phyloP scores from a whole-genome alignment of 2,797 vertebrate genomes.

The Tenualosa thibaudeaui region DNA sequence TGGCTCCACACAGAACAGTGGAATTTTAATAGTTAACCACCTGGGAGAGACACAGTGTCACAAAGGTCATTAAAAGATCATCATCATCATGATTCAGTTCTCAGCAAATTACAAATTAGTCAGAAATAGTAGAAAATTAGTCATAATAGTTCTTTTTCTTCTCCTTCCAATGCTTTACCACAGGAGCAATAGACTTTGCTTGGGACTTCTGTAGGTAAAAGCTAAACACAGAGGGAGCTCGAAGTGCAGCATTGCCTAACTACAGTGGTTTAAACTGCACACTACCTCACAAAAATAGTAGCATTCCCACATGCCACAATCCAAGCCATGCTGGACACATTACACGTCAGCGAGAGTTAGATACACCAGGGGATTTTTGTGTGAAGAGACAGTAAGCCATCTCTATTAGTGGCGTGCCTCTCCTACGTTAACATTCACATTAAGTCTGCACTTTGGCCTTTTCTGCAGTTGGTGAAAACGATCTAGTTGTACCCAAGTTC shows the following conservation, averaged over 20 bases:
- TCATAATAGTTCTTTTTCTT: not conserved
- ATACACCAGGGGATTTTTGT: not conserved
- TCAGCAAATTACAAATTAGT: not conserved
- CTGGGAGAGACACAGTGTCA: conserved; percentile 7
- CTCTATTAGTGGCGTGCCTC: conserved; percentile 17
- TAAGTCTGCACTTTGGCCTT: conserved; percentile 3
- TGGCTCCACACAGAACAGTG: not conserved
- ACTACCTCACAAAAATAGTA: not conserved
- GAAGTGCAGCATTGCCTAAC: not conserved
- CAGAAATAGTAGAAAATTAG: too few species aligned
- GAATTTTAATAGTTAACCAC: not conserved
- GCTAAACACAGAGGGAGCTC: not conserved
- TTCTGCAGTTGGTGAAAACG: not conserved
- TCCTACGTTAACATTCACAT: not conserved
- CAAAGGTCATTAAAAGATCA: not conserved
- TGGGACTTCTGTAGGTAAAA: not conserved
- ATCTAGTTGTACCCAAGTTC: conserved; percentile 23
- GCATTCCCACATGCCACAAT: not conserved
- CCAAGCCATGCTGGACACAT: not conserved
- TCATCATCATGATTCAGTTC: not conserved
- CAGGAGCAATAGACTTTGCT: not conserved
- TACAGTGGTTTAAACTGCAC: not conserved
- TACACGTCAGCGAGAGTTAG: not conserved
- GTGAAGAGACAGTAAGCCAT: not conserved
- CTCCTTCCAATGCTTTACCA: not conserved